Evolutionary conservation across 2,888 invertebrate genomes (phyloP).

Genomic region (Stenurella melanura): DNA sequence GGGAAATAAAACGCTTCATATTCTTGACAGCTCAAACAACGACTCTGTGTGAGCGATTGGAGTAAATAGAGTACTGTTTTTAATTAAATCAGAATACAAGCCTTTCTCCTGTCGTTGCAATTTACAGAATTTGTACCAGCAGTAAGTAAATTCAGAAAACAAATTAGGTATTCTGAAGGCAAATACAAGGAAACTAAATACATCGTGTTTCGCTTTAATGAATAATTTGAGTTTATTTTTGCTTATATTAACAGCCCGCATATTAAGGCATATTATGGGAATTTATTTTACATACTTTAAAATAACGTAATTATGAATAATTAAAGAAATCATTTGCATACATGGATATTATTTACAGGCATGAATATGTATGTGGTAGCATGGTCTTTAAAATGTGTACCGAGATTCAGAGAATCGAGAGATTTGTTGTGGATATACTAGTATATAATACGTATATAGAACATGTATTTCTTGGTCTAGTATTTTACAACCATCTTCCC

Average conservation of each 20-base stretch:
- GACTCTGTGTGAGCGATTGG: neutral
- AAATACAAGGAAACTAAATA: slow-evolving; percentile 2
- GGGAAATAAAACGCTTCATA: neutral
- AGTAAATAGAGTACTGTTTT: neutral
- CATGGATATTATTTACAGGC: neutral
- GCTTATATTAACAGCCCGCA: neutral
- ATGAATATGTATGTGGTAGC: too few species aligned
- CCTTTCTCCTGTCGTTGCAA: neutral
- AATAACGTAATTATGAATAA: slow-evolving; percentile 15
- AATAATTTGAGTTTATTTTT: slow-evolving; percentile 3
- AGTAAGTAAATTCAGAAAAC: neutral
- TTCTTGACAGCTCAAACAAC: neutral
- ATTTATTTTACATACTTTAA: neutral
- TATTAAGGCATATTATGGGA: neutral
- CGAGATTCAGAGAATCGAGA: too few species aligned
- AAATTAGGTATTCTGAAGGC: slow-evolving; percentile 7
- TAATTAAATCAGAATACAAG: neutral
- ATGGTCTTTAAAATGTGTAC: too few species aligned
- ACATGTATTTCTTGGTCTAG: too few species aligned
- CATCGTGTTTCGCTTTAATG: neutral
- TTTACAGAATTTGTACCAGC: neutral
- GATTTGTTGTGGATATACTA: too few species aligned
- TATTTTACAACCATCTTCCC: too few species aligned
- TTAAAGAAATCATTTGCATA: slow-evolving; percentile 5
- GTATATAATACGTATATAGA: too few species aligned